Conservation (phyloP, 2,888 invertebrate genomes). For the Agriopis leucophaearia region DNA sequence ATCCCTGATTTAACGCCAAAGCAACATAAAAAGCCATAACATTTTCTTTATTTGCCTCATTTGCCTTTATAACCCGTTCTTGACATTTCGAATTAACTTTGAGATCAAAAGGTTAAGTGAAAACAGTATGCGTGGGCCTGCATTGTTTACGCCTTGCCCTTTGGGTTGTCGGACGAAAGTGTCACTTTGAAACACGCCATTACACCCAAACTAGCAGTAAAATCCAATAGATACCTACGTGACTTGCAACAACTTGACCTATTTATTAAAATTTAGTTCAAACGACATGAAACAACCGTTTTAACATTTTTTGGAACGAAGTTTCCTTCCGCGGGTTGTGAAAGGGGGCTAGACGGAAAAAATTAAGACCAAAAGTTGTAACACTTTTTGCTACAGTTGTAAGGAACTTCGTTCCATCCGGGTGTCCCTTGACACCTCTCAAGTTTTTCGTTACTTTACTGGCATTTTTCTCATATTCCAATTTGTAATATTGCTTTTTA, state of each 20-base stretch:
- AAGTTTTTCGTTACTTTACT: too few relatives aligned
- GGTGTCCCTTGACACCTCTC: too few relatives aligned
- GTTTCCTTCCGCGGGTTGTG: too few relatives aligned
- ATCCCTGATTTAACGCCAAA: slow-evolving; percentile 32
- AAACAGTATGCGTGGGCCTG: slow-evolving; percentile 38
- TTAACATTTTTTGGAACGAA: neutral
- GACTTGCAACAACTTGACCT: neutral
- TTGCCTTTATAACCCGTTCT: slow-evolving; percentile 29
- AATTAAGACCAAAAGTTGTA: too few relatives aligned
- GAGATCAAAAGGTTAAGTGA: slow-evolving; percentile 41
- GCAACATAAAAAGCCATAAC: slow-evolving; percentile 17
- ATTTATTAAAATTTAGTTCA: neutral
- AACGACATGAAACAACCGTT: neutral
- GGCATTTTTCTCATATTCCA: neutral
- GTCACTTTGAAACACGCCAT: slow-evolving; percentile 8
- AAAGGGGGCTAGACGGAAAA: too few relatives aligned
- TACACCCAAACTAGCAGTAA: slow-evolving; percentile 9
- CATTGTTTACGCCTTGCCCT: slow-evolving; percentile 36
- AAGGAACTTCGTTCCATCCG: too few relatives aligned
- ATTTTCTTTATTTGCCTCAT: slow-evolving; percentile 31
- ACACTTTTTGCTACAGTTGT: too few relatives aligned
- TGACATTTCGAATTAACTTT: slow-evolving; percentile 39
- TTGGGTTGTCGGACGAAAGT: slow-evolving; percentile 12
- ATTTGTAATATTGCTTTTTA: neutral
- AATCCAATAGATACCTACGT: neutral